Conservation (phyloP, 2,113 vertebrate genomes). For the Myotis lucifugus region DNA sequence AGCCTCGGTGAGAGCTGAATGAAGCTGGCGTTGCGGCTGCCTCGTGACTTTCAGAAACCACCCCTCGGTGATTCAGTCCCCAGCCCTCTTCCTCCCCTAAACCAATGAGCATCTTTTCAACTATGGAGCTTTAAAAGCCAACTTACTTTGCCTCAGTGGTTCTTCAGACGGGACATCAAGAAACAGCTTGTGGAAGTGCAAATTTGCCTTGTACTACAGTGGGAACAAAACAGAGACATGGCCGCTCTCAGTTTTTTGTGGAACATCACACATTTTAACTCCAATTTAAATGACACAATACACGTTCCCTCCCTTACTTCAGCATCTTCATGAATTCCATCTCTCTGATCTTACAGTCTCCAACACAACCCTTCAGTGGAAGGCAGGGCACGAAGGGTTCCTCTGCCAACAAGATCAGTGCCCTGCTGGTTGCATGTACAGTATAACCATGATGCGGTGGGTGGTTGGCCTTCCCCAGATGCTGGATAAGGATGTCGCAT, state of each 20-base stretch:
- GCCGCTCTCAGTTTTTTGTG: fast-evolving
- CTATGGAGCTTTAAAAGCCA: background rate
- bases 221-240: conserved; percentile 31
- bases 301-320: background rate
- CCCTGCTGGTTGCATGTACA: background rate
- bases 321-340: background rate
- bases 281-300: background rate
- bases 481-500: background rate
- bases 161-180: conserved; percentile 94
- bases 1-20: background rate
- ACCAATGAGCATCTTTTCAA: background rate
- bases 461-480: background rate
- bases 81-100: background rate
- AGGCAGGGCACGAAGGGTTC: background rate
- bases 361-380: background rate
- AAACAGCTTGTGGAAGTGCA: conserved; percentile 97
- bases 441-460: background rate
- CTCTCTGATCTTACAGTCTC: background rate
- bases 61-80: background rate
- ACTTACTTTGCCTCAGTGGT: conserved; percentile 94
- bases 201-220: conserved; percentile 92
- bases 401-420: background rate
- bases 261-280: background rate
- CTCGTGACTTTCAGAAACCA: background rate
- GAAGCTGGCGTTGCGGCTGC: background rate